Percentiles rank a stretch among this genome's conserved stretches.
Evolutionary conservation across 1,140 invertebrate genomes (phyloP).

Genomic region (Gonatopus flavifemur): DNA sequence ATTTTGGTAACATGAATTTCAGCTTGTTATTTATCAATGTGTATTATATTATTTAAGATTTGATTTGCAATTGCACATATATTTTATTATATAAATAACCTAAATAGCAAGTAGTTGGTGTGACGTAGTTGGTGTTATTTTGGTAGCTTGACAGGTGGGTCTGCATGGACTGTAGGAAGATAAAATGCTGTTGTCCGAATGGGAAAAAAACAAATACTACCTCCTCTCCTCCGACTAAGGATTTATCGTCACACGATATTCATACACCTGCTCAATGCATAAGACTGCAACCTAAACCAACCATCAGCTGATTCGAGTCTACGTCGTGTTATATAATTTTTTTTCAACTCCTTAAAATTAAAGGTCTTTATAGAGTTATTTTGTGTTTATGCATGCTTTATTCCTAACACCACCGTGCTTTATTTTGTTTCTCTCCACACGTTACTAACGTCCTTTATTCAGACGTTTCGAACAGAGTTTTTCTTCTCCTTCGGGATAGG

Average conservation of each 20-base stretch:
- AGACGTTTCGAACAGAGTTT: no score
- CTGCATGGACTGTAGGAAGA: slow-evolving; percentile 58
- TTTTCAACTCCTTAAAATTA: slow-evolving; percentile 29
- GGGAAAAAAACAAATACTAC: slow-evolving; percentile 43
- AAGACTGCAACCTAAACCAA: slow-evolving; percentile 47
- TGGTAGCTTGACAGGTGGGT: slow-evolving; percentile 61
- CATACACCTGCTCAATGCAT: slow-evolving; percentile 43
- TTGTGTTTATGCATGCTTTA: slow-evolving; percentile 33
- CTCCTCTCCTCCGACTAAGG: slow-evolving; percentile 27
- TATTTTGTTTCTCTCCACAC: slow-evolving; percentile 11
- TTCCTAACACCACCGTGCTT: no score
- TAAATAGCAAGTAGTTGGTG: slow-evolving; percentile 20
- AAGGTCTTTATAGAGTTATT: slow-evolving; percentile 51
- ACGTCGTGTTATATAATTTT: slow-evolving; percentile 32
- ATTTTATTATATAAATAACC: no score
- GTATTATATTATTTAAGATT: background rate
- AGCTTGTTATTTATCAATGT: no score
- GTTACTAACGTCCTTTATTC: background rate
- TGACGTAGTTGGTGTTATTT: slow-evolving; percentile 50
- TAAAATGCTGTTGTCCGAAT: slow-evolving; percentile 57
- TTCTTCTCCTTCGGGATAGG: no score
- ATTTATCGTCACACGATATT: slow-evolving; percentile 36
- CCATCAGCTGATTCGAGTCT: slow-evolving; percentile 40
- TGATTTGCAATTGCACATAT: no score
- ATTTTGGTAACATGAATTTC: no score